These are phyloP conservation scores for Gallinago solitaria DNA, from an alignment of 2,797 vertebrate species.

Conservation along the genomic window DNA sequence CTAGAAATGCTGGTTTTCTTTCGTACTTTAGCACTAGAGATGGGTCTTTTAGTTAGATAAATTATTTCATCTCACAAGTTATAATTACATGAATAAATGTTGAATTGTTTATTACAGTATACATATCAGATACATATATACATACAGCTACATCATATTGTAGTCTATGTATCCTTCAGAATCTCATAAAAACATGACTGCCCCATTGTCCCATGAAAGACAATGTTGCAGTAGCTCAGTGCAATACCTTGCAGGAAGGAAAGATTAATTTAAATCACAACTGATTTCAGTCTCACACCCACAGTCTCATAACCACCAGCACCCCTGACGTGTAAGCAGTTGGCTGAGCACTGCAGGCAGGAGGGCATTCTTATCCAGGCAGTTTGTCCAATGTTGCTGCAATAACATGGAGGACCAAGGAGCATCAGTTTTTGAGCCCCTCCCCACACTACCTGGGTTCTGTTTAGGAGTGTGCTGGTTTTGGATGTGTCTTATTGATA, in stretches of 20 bases:
- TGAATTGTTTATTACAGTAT: background rate
- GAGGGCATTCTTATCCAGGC: background rate
- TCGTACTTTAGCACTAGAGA: background rate
- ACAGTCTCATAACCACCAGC: background rate
- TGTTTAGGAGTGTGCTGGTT: background rate
- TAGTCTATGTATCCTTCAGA: background rate
- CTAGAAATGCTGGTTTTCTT: background rate
- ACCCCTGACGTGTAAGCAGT: rapidly evolving
- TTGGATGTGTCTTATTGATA: background rate
- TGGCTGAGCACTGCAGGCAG: background rate
- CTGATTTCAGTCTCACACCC: background rate
- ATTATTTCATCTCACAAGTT: background rate
- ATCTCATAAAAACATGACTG: background rate
- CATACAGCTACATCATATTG: background rate
- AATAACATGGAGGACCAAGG: background rate
- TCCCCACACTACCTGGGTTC: background rate
- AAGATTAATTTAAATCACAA: background rate
- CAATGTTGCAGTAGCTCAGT: background rate
- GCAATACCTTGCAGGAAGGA: background rate
- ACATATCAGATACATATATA: background rate
- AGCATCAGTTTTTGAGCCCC: background rate
- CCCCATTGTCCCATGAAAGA: background rate
- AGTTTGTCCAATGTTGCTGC: background rate
- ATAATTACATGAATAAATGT: background rate
- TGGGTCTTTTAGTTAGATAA: background rate